These are phyloP conservation scores for Corynorhinus townsendii DNA, from an alignment of 2,113 vertebrate species.

Conservation along the genomic window DNA sequence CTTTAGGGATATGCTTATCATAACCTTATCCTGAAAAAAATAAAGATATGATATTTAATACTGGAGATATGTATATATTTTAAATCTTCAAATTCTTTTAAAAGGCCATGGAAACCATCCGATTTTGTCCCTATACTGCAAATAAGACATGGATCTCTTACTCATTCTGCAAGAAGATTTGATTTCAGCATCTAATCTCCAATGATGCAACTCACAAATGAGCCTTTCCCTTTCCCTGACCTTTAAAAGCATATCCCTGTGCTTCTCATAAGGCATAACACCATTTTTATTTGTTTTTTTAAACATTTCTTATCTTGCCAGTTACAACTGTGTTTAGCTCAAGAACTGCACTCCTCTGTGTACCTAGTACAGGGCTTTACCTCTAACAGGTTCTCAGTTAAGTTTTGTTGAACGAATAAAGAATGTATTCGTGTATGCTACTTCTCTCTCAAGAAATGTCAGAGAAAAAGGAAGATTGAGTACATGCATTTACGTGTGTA, in stretches of 20 bases:
- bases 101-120: conserved; percentile 17
- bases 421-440: background rate
- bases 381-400: background rate
- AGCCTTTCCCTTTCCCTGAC: background rate
- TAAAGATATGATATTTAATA: conserved; percentile 25
- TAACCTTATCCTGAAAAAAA: conserved; percentile 41
- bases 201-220: background rate
- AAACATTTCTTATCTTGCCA: background rate
- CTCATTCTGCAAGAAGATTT: background rate
- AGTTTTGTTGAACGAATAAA: background rate
- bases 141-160: background rate
- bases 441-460: background rate
- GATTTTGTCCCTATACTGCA: background rate
- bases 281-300: background rate
- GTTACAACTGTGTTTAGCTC: background rate
- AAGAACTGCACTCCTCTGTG: background rate
- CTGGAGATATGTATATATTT: conserved; percentile 5
- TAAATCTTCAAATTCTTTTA: conserved; percentile 50
- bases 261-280: background rate
- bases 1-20: conserved; percentile 48
- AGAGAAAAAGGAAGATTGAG: background rate
- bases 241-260: background rate
- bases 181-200: background rate
- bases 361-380: background rate
- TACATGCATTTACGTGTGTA: background rate